A percentile compares a stretch with the other conserved stretches of the same genome.
These are phyloP conservation scores for Crenuchus spilurus DNA, from an alignment of 2,797 vertebrate species.

Conservation along the genomic window DNA sequence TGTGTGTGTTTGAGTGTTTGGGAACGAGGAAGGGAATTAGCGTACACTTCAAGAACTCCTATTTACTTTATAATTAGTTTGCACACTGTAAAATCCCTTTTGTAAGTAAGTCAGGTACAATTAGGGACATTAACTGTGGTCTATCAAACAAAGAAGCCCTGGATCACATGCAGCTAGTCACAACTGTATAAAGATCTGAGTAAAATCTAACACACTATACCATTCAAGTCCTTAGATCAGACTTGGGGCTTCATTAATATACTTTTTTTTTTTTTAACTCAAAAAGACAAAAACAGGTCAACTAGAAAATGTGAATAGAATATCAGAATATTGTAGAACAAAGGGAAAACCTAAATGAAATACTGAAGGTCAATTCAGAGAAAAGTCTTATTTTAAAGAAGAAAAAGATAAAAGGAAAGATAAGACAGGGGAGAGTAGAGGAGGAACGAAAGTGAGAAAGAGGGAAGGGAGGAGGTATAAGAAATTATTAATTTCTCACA, in stretches of 20 bases:
- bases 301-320: conserved; percentile 15
- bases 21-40: conserved; percentile 23
- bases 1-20: neutral
- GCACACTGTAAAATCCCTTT: conserved; percentile 1
- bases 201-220: neutral
- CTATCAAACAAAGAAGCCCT: neutral
- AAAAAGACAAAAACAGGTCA: conserved; percentile 13
- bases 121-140: conserved; percentile 16
- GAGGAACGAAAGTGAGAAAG: conserved; percentile 23
- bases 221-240: neutral
- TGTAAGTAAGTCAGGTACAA: neutral
- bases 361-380: conserved; percentile 8
- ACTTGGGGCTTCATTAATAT: neutral
- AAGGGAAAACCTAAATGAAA: conserved; percentile 32
- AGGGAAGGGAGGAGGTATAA: conserved; percentile 24
- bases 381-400: conserved; percentile 35
- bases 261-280: too few species aligned
- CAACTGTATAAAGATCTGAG: neutral
- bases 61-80: conserved; percentile 21
- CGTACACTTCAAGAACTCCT: conserved; percentile 15
- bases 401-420: conserved; percentile 33
- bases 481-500: conserved; percentile 72
- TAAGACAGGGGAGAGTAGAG: conserved; percentile 24
- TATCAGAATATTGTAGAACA: neutral
- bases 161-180: neutral